Base-by-base conservation (phyloP, 2,113 vertebrate genomes). In the Channa argus region DNA sequence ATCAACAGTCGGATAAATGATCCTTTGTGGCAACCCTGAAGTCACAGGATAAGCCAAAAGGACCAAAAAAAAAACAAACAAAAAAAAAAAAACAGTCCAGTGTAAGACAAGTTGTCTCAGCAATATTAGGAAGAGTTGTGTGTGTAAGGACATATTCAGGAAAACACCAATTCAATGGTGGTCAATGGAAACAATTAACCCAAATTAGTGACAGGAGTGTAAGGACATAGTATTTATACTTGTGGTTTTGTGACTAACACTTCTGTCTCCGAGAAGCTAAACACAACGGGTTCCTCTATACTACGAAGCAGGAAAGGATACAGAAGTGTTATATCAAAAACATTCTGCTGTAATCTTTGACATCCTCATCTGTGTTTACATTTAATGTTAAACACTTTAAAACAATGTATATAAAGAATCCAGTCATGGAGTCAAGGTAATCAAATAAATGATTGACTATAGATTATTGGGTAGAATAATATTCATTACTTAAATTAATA, bases 131-230 rank as follows among this genome's bases (percentile, higher is more conserved):
- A 24, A 24, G 24, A 24, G 24, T 24, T 56, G 58, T 10, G 64
- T 3, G 68, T 63, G 33, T 39, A 14, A 67, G 44, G 59, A 55
- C 15, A n/a, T 56, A 69, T 44, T n/a, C 41, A 51, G 46, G 55
- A 41, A 69, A 81, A 63, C 61, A 72, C 24, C 49, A 70, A 36
- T 55, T 82, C 58, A 58, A 52, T 36, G 45, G 24, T 39, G 62
- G 62, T n/a, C 50, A 76, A 70, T 81, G 83, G 74, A 84, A 85
- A 85, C 70, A 72, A 84, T 88, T 84, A 83, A 72, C 69, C 67
- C 66, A 80, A 86, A 82, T 84, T 74, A 84, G 65, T 38, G 64
- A 63, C 55, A 77, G 62, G 62, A 79, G 60, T 67, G 49, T 71
- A 71, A 45, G 55, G 69, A 79, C 81, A 76, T 56, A 72, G 56